Conservation (phyloP, 2,888 invertebrate genomes). For the Pristionchus mayeri region DNA sequence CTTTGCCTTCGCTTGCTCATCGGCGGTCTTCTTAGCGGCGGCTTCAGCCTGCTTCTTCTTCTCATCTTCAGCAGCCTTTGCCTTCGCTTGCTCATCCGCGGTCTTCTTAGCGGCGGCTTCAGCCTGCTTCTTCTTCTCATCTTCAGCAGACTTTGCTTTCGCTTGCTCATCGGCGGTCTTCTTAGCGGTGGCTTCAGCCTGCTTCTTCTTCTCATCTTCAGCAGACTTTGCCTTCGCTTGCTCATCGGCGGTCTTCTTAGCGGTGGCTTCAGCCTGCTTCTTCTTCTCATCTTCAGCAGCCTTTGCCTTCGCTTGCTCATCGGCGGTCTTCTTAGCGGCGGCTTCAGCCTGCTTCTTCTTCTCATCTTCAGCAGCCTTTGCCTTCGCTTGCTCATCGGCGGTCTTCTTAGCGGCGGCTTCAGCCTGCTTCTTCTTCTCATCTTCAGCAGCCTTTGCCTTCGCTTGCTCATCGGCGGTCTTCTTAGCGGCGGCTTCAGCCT, state of each 20-base stretch:
- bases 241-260: constrained; percentile 43
- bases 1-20: too few relatives aligned
- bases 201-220: not conserved
- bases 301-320: too few relatives aligned
- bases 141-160: not conserved
- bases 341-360: constrained; percentile 20
- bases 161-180: not conserved
- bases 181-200: not conserved
- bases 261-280: not conserved
- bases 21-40: not conserved
- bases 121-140: not conserved
- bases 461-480: not conserved
- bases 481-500: not conserved
- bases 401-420: constrained; percentile 4
- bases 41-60: not conserved
- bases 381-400: constrained; percentile 37
- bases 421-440: constrained; percentile 2
- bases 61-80: not conserved
- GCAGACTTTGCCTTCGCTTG: not conserved
- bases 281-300: not conserved
- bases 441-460: too few relatives aligned
- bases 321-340: not conserved
- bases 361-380: constrained; percentile 45
- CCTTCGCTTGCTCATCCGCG: not conserved
- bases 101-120: not conserved